A percentile compares a stretch with the other conserved stretches of the same genome.
Evolutionary conservation across 2,113 vertebrate genomes (phyloP).

Genomic region (Eudyptes chrysolophus): DNA sequence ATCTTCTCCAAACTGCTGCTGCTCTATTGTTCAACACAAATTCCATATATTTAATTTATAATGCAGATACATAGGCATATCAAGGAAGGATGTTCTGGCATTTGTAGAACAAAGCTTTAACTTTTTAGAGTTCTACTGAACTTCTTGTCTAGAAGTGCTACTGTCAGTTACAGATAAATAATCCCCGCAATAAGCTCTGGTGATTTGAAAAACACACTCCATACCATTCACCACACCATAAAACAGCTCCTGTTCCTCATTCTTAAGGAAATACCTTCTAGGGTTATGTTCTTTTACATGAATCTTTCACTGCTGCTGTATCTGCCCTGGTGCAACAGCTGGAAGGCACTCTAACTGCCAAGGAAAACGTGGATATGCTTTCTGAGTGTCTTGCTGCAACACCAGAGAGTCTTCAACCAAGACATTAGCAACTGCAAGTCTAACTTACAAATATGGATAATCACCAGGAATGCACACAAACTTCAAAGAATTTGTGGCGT

Average conservation of each 20-base stretch:
- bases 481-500: not conserved
- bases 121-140: not conserved
- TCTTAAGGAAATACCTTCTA: not conserved
- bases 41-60: not conserved
- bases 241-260: not conserved
- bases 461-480: not conserved
- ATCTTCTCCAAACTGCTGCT: not conserved
- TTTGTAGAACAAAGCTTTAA: not conserved
- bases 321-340: not conserved
- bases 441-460: not conserved
- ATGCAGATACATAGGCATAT: not conserved
- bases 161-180: not conserved
- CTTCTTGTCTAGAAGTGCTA: not conserved
- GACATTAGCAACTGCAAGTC: not conserved
- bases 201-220: not conserved
- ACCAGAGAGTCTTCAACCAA: not conserved
- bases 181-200: not conserved
- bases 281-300: not conserved
- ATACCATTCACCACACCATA: not conserved
- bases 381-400: not conserved
- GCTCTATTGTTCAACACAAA: not conserved
- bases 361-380: not conserved
- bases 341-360: not conserved
- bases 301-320: not conserved
- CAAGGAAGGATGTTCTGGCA: not conserved